Evolutionary conservation across 2,113 vertebrate species (phyloP).

Genomic region (Petaurus breviceps): DNA sequence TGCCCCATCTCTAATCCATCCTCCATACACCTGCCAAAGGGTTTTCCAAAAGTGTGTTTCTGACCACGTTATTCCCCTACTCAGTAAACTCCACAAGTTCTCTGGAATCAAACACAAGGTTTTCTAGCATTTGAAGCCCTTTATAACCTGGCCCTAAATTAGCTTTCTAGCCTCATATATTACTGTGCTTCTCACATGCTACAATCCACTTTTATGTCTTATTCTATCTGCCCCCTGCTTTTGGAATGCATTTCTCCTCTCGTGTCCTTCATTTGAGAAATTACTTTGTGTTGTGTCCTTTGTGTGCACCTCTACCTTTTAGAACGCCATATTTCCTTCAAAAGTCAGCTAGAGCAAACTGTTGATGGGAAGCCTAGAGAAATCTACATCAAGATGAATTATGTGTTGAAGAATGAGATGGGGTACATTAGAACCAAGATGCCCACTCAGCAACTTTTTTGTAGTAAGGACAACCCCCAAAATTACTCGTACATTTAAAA

Average conservation of each 20-base stretch:
- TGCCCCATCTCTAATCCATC: background rate
- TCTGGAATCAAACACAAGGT: background rate
- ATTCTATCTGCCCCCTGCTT: background rate
- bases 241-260: background rate
- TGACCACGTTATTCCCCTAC: background rate
- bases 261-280: background rate
- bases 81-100: background rate
- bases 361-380: background rate
- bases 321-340: background rate
- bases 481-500: background rate
- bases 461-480: background rate
- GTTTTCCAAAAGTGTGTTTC: background rate
- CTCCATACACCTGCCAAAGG: background rate
- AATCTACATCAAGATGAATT: background rate
- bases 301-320: background rate
- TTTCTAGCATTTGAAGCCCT: background rate
- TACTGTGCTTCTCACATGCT: background rate
- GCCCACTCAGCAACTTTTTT: conserved; percentile 22
- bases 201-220: background rate
- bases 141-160: background rate
- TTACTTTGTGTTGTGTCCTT: background rate
- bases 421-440: background rate
- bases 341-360: background rate
- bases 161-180: background rate
- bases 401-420: background rate